Evolutionary conservation across 1,140 invertebrate species (phyloP).

Genomic region (Conus betulinus): DNA sequence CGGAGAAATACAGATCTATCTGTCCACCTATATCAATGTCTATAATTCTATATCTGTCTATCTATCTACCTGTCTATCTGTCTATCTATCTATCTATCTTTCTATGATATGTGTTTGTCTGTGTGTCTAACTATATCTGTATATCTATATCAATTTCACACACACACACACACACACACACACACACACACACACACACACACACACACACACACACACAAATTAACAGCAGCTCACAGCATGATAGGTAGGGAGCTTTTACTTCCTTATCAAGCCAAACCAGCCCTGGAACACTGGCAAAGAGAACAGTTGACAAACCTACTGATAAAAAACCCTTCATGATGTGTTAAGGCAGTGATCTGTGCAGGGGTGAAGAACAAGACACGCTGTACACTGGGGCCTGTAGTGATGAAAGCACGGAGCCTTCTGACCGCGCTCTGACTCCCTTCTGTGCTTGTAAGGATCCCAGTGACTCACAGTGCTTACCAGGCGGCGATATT

Average conservation of each 20-base stretch:
- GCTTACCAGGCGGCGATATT: conserved; percentile 45
- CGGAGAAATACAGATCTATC: no score
- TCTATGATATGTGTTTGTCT: no score
- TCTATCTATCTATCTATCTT: no score
- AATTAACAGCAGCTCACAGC: background rate
- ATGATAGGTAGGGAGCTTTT: background rate
- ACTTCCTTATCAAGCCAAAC: background rate
- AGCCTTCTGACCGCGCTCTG: background rate
- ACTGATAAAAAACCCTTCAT: no score
- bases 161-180: no score
- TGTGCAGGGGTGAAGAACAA: conserved; percentile 42
- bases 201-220: background rate
- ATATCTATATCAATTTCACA: no score
- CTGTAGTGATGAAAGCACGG: conserved; percentile 34
- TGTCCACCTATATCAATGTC: no score
- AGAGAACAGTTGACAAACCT: conserved; percentile 12
- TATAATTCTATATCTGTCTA: no score
- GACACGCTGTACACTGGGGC: conserved; percentile 53
- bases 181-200: background rate
- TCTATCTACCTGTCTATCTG: no score
- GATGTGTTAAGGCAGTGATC: no score
- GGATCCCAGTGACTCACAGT: conserved; percentile 3
- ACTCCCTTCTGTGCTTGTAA: conserved; percentile 48
- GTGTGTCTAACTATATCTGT: no score
- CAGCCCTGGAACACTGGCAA: background rate